These are phyloP conservation scores for Oreochromis grahami DNA, from an alignment of 2,797 vertebrate species.

Conservation along the genomic window DNA sequence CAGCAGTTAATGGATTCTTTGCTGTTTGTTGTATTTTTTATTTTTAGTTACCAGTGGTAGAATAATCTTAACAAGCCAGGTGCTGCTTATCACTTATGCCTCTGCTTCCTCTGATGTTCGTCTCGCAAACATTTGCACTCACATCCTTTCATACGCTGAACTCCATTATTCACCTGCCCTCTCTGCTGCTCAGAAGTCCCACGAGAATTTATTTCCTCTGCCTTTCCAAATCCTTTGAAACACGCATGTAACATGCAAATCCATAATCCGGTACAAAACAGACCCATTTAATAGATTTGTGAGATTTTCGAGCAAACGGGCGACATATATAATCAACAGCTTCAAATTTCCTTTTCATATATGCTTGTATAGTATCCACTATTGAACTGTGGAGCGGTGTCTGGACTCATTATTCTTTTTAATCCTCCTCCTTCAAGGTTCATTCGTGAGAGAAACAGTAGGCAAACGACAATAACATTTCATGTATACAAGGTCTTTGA, in stretches of 20 bases:
- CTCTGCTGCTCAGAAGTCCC: constrained; percentile 16
- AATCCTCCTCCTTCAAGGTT: background rate
- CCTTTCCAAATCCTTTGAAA: constrained; percentile 22
- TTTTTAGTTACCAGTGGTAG: background rate
- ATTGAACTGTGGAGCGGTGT: background rate
- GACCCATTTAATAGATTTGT: constrained; percentile 1
- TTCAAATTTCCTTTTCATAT: background rate
- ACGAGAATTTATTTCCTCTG: background rate
- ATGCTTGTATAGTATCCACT: background rate
- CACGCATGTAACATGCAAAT: background rate
- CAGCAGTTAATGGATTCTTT: background rate
- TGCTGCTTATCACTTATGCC: background rate
- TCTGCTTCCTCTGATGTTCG: constrained; percentile 1
- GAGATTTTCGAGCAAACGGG: background rate
- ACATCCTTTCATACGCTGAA: constrained; percentile 41
- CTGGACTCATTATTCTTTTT: background rate
- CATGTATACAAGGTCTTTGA: constrained; percentile 5
- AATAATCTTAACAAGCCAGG: background rate
- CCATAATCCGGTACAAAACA: background rate
- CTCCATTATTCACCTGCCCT: constrained; percentile 31
- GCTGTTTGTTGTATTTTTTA: background rate
- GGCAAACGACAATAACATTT: background rate
- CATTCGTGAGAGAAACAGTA: background rate
- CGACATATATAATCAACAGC: background rate
- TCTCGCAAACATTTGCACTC: constrained; percentile 40